Evolutionary conservation across 2,888 invertebrate genomes (phyloP).

Genomic region (Creontiades dilutus): DNA sequence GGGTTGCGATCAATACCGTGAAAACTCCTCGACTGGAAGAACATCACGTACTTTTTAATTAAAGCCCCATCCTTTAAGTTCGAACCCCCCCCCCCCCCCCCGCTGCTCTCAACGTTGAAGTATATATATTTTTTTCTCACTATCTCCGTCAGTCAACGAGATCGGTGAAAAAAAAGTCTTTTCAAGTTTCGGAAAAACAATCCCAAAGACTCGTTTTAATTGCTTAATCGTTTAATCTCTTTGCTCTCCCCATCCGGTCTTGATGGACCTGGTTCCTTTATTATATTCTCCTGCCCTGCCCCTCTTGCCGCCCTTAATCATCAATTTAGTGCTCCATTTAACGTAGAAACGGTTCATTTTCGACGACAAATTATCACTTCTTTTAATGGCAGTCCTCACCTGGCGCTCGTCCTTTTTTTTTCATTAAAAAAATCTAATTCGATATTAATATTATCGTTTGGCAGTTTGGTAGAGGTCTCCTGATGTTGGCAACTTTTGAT

Average conservation of each 20-base stretch:
- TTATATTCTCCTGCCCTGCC: background rate
- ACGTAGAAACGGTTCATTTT: background rate
- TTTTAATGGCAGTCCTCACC: background rate
- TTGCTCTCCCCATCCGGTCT: background rate
- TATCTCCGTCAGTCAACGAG: background rate
- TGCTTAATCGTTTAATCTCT: background rate
- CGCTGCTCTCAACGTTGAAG: background rate
- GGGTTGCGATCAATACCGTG: background rate
- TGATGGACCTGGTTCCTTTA: background rate
- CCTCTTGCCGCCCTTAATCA: slow-evolving; percentile 2
- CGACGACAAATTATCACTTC: slow-evolving; percentile 20
- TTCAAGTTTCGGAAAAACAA: background rate
- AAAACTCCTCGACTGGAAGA: background rate
- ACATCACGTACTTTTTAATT: slow-evolving; percentile 1
- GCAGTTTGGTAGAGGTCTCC: too few relatives aligned
- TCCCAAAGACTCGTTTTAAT: background rate
- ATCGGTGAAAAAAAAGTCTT: background rate
- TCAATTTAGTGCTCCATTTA: slow-evolving; percentile 37
- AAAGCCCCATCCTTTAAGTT: background rate
- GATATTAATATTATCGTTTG: too few relatives aligned
- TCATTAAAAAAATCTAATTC: too few relatives aligned
- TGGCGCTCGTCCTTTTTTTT: too few relatives aligned
- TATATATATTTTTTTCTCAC: background rate
- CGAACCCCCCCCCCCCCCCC: background rate
- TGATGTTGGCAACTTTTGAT: too few relatives aligned